These are phyloP conservation scores for Recurvirostra avosetta DNA, from an alignment of 2,113 vertebrate genomes.

Conservation along the genomic window DNA sequence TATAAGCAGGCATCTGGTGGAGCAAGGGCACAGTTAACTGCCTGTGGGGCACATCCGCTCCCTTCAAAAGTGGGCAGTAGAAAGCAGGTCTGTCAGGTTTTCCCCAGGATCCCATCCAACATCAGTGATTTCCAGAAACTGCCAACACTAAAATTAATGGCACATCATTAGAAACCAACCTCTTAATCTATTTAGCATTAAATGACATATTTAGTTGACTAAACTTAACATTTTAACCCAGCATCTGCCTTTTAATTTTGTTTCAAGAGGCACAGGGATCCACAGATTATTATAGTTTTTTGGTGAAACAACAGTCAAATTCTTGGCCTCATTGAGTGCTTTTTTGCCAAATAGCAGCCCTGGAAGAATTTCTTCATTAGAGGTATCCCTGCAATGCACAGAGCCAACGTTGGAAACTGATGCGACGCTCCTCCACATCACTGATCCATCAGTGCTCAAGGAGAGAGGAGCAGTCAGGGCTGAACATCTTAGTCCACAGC, in stretches of 20 bases:
- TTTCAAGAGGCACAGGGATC: neutral
- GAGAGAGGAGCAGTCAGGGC: neutral
- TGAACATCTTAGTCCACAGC: neutral
- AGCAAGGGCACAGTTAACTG: neutral
- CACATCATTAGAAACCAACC: neutral
- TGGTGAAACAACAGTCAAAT: neutral
- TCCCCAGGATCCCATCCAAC: neutral
- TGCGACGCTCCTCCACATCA: neutral
- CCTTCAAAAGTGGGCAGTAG: neutral
- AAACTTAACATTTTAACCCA: neutral
- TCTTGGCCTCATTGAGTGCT: neutral
- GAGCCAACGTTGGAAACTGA: neutral
- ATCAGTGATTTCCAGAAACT: neutral
- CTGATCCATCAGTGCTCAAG: neutral
- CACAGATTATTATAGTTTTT: neutral
- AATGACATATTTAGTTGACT: neutral
- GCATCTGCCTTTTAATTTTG: neutral
- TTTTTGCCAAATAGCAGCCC: neutral
- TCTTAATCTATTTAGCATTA: neutral
- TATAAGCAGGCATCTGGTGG: neutral
- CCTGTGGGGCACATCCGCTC: neutral
- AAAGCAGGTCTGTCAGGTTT: neutral
- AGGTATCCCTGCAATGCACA: neutral
- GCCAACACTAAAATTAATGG: constrained; percentile 3
- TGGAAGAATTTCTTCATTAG: neutral